Conservation (phyloP, 2,797 vertebrate genomes). For the Cyclura pinguis region DNA sequence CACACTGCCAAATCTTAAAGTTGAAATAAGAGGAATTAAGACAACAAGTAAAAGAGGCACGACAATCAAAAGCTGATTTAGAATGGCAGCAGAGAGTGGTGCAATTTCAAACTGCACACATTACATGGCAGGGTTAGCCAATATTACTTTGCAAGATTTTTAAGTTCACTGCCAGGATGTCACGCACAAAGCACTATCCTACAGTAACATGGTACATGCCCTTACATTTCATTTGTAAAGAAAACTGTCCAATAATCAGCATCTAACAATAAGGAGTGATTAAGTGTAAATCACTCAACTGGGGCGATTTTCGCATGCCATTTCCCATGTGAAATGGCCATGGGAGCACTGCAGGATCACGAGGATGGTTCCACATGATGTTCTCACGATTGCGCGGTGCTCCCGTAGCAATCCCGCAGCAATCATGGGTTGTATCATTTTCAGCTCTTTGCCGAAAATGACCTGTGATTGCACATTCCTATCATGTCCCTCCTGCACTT, state of each 20-base stretch:
- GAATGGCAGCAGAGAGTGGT: background rate
- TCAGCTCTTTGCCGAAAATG: too few relatives aligned
- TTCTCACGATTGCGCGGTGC: too few relatives aligned
- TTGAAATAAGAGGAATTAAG: slow-evolving; percentile 35
- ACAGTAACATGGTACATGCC: background rate
- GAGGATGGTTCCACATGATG: too few relatives aligned
- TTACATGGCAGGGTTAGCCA: background rate
- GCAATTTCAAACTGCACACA: background rate
- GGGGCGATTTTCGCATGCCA: background rate
- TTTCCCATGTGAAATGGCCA: too few relatives aligned
- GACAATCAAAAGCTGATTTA: background rate
- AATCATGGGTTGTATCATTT: too few relatives aligned
- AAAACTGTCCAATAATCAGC: background rate
- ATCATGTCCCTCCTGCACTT: too few relatives aligned
- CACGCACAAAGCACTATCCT: background rate
- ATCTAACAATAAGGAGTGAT: background rate
- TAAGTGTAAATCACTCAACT: background rate
- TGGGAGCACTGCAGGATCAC: too few relatives aligned
- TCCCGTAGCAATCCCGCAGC: too few relatives aligned
- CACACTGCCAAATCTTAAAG: slow-evolving; percentile 96
- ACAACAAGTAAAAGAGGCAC: background rate
- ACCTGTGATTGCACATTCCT: too few relatives aligned
- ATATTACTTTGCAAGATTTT: background rate
- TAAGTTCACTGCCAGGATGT: background rate
- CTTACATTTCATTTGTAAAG: slow-evolving; percentile 6